Conservation (phyloP, 2,797 vertebrate genomes). For the Pipistrellus pipistrellus region DNA sequence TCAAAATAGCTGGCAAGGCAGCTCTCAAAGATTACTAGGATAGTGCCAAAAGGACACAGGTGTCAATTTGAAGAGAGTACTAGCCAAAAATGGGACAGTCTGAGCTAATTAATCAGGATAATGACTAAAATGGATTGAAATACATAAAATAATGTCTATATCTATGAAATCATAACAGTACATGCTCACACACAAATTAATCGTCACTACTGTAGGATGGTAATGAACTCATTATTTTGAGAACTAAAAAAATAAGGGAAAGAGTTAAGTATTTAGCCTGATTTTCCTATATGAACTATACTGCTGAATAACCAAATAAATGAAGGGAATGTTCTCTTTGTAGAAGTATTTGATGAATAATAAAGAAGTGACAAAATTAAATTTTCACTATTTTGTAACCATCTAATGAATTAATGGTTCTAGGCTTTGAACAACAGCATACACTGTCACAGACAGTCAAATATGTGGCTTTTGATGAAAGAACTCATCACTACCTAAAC, state of each 20-base stretch:
- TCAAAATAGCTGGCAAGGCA: constrained; percentile 1
- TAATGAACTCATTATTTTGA: background rate
- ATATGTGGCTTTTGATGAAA: background rate
- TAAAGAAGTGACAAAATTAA: background rate
- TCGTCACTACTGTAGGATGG: background rate
- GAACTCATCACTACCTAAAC: background rate
- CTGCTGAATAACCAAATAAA: background rate
- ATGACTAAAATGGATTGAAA: constrained; percentile 48
- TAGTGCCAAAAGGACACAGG: background rate
- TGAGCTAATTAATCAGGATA: background rate
- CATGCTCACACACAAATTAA: background rate
- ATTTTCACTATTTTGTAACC: background rate
- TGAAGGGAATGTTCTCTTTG: background rate
- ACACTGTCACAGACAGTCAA: background rate
- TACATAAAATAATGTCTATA: background rate
- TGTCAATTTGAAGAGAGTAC: constrained; percentile 35
- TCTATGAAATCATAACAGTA: constrained; percentile 13
- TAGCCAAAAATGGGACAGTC: background rate
- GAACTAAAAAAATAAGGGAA: background rate
- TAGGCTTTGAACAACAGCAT: background rate
- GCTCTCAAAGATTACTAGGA: background rate
- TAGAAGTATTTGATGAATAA: constrained; percentile 4
- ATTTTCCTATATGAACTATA: background rate
- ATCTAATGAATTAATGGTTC: constrained; percentile 19
- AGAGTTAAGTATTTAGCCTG: background rate